These are phyloP conservation scores for Notarius quadriscutis DNA, from an alignment of 2,113 vertebrate genomes.

Conservation along the genomic window DNA sequence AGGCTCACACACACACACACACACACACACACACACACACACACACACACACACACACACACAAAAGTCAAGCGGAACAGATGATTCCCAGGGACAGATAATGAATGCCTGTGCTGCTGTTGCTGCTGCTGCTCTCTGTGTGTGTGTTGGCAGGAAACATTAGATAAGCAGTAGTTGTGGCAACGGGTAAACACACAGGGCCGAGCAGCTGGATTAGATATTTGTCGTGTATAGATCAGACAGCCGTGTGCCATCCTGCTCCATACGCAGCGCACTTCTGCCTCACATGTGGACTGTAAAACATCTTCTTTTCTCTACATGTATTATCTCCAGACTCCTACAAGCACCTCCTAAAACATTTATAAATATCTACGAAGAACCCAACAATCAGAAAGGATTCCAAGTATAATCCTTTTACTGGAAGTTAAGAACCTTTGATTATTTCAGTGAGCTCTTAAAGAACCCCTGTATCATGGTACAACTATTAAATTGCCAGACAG, in stretches of 20 bases:
- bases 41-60: constrained; percentile 5
- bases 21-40: not conserved
- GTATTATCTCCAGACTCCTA: not conserved
- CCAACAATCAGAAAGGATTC: not conserved
- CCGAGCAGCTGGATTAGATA: constrained; percentile 20
- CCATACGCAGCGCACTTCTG: not conserved
- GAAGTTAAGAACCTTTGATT: not conserved
- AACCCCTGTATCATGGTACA: not conserved
- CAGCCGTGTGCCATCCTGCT: constrained; percentile 20
- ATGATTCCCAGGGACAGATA: too few species aligned
- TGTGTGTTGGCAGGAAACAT: constrained; percentile 39
- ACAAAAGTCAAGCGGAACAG: too few species aligned
- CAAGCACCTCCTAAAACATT: not conserved
- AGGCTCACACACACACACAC: constrained; percentile 3
- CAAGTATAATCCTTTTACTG: not conserved
- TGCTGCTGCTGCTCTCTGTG: not conserved
- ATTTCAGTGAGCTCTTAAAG: too few species aligned
- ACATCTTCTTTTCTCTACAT: not conserved
- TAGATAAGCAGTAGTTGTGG: constrained; percentile 39
- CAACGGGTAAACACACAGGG: constrained; percentile 40
- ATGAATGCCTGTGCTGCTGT: too few species aligned
- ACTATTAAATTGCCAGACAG: too few species aligned
- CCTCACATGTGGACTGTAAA: not conserved
- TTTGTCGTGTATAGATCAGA: constrained; percentile 12
- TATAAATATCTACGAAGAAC: not conserved